Base-by-base conservation (phyloP, 1,140 invertebrate species). In the Drosophila kikkawai region DNA sequence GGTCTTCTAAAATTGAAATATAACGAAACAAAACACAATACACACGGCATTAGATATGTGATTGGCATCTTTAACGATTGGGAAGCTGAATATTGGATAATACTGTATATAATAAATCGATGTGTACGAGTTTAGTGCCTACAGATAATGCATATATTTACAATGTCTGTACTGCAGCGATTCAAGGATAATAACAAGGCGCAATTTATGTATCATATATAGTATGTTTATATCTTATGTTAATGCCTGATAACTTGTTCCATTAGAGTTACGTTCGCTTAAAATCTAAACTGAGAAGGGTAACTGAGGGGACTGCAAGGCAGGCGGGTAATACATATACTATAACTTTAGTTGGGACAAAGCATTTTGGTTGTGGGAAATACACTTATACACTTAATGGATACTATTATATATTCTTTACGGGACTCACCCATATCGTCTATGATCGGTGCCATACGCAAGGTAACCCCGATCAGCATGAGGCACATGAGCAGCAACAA, bases 381-480 rank as follows among this genome's bases (percentile, higher is more conserved):
- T 55, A 55, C 53, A 55, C 53, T 39, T 37, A 47, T 7, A 50
- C 26, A 17, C n/a, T n/a, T 29, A 64, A 32, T 13, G 3, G 4
- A 15, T 1, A 7, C 0, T 1, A 47, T 26, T 26, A 15, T 29
- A 5, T 36, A 7, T 39, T 42, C n/a, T 22, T 2, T 12, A 2
- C 0, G 0, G 19, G 29, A 95, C 96, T 96, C 93, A 98, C 97
- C 97, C 95, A 98, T 97, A 88, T 98, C 97, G 91, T 98, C 97
- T 78, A 98, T 98, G 56, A 98, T 95, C 1, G 97, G 97, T 4
- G 97, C 97, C 96, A 98, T 97, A 39, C 97, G 93, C 4, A 98
- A 93, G 0, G 97, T 98, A 42, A 98, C 95, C 3, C 97, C 97
- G n/a, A 98, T 97, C 19, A 98, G 93, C 58, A 98, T 94, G 71